phyloP scores from a whole-genome alignment of 2,113 vertebrate species.

The Chaenogobius annularis region DNA sequence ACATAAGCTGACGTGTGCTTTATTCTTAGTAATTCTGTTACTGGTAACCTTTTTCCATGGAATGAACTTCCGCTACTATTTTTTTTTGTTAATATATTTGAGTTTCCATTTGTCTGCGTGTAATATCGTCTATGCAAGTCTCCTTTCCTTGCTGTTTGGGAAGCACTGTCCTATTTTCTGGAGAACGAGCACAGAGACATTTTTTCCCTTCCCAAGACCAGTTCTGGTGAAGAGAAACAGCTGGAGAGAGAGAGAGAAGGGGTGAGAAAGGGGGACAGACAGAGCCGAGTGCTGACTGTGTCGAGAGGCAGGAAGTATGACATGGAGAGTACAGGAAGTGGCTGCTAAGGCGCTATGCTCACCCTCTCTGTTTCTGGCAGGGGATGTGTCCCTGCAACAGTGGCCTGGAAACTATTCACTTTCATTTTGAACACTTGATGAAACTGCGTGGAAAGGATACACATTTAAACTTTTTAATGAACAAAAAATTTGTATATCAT shows the following conservation, averaged over 20 bases:
- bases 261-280: conserved; percentile 14
- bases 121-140: background rate
- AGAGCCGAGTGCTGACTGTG: conserved; percentile 34
- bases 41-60: conserved; percentile 8
- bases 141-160: conserved; percentile 1
- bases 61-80: background rate
- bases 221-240: conserved; percentile 44
- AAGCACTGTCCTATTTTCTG: conserved; percentile 9
- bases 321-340: conserved; percentile 60
- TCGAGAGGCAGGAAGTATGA: conserved; percentile 64
- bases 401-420: conserved; percentile 16
- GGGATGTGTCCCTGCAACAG: conserved; percentile 18
- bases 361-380: conserved; percentile 7
- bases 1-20: background rate
- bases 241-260: conserved; percentile 26
- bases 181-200: conserved; percentile 18
- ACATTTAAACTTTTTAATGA: no score
- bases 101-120: conserved; percentile 9
- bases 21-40: background rate
- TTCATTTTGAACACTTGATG: background rate
- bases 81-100: background rate
- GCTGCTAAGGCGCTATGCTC: conserved; percentile 48
- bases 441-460: background rate
- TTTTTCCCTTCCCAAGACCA: conserved; percentile 5
- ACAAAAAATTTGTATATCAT: no score